Conservation (phyloP, 1,140 invertebrate genomes). For the Orussus abietinus region DNA sequence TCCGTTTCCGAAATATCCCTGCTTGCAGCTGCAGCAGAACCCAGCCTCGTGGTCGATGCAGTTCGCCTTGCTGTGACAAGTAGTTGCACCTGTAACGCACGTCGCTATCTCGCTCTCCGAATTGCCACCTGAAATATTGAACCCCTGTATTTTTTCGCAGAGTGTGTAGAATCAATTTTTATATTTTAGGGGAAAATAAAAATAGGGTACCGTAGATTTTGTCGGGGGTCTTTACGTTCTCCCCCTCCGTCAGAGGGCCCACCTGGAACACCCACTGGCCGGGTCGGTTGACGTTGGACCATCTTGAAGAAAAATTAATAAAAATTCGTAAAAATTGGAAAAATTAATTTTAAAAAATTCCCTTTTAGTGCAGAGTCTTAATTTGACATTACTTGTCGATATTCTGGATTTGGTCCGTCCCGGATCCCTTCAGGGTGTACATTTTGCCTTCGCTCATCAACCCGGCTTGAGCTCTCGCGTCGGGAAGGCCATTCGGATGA, state of each 20-base stretch:
- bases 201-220: conserved; percentile 44
- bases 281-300: conserved; percentile 76
- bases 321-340: neutral
- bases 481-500: conserved; percentile 64
- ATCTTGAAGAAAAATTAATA: conserved; percentile 56
- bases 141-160: conserved; percentile 14
- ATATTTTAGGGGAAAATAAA: neutral
- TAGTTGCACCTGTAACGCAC: conserved; percentile 58
- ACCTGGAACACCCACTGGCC: conserved; percentile 84
- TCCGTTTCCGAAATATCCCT: conserved; percentile 87
- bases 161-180: conserved; percentile 21
- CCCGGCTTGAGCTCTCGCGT: conserved; percentile 89
- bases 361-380: conserved; percentile 44
- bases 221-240: conserved; percentile 67
- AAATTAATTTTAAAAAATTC: conserved; percentile 33
- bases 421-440: conserved; percentile 74
- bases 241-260: conserved; percentile 60
- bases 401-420: conserved; percentile 77
- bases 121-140: too few species aligned
- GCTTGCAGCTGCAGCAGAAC: conserved; percentile 83
- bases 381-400: conserved; percentile 64
- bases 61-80: conserved; percentile 76
- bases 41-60: conserved; percentile 80
- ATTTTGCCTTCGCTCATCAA: conserved; percentile 77
- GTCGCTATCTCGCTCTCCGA: conserved; percentile 44